Evolutionary conservation across 2,113 vertebrate genomes (phyloP).

Genomic region (Antennarius striatus): DNA sequence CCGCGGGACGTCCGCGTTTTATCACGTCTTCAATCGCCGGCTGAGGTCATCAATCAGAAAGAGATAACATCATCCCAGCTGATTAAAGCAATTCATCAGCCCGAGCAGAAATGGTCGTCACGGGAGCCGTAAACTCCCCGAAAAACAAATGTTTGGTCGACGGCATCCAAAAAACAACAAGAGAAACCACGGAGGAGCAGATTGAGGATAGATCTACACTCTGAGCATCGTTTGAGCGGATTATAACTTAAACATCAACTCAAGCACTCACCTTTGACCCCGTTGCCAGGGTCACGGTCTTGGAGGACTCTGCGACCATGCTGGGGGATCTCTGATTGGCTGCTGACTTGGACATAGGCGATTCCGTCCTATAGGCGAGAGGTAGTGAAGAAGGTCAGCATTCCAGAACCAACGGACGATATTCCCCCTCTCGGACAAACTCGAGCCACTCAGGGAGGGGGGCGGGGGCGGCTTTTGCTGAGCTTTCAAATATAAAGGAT

Average conservation of each 20-base stretch:
- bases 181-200: too few species aligned
- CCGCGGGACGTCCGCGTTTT: conserved; percentile 34
- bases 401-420: conserved; percentile 11
- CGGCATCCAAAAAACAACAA: too few species aligned
- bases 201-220: too few species aligned
- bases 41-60: conserved; percentile 44
- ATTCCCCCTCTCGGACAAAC: conserved; percentile 17
- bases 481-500: conserved; percentile 62
- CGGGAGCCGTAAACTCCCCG: not conserved
- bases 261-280: conserved; percentile 83
- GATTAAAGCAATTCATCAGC: conserved; percentile 39
- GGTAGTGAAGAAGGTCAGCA: not conserved
- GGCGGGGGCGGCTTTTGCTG: conserved; percentile 27
- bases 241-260: conserved; percentile 1
- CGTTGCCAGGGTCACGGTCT: conserved; percentile 84
- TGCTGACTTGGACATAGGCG: conserved; percentile 89
- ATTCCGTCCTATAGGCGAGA: conserved; percentile 79
- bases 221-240: too few species aligned
- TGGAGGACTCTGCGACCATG: conserved; percentile 92
- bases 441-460: not conserved
- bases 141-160: not conserved
- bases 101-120: not conserved
- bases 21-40: conserved; percentile 38
- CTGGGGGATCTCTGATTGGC: conserved; percentile 88
- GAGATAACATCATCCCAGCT: conserved; percentile 27